Evolutionary conservation across 2,113 vertebrate genomes (phyloP).

Genomic region (Oreochromis niloticus): DNA sequence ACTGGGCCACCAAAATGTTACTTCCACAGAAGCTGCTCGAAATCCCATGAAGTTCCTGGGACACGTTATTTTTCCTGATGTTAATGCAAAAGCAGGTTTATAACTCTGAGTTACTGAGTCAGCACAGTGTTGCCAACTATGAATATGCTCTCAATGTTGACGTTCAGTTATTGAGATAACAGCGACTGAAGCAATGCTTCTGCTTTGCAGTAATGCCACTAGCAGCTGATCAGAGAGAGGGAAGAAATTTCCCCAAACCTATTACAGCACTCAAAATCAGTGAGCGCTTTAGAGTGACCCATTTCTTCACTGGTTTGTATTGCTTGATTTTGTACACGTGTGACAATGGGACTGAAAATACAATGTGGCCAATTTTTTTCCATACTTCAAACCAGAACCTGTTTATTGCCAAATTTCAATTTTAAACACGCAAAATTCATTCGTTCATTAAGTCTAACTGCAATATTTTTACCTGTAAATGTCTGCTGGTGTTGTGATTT

Average conservation of each 20-base stretch:
- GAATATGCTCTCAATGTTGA: background rate
- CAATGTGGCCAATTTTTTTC: fast-evolving
- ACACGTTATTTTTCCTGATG: background rate
- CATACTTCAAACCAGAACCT: background rate
- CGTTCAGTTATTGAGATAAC: background rate
- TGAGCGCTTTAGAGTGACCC: background rate
- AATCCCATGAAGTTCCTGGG: background rate
- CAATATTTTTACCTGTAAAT: conserved; percentile 81
- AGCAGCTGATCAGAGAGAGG: background rate
- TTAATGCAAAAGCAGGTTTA: background rate
- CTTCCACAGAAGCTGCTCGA: fast-evolving
- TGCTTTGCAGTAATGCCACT: background rate
- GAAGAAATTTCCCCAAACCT: background rate
- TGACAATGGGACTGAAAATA: background rate
- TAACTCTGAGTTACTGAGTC: fast-evolving
- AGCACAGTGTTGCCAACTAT: background rate
- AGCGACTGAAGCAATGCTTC: fast-evolving
- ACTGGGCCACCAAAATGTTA: background rate
- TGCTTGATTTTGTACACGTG: background rate
- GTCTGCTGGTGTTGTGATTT: conserved; percentile 86
- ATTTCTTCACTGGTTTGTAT: background rate
- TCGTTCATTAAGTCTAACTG: no score
- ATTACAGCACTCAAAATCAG: background rate
- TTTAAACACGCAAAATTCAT: background rate
- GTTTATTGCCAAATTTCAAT: fast-evolving